Base-by-base conservation (phyloP, 2,113 vertebrate genomes). In the Melanerpes formicivorus region DNA sequence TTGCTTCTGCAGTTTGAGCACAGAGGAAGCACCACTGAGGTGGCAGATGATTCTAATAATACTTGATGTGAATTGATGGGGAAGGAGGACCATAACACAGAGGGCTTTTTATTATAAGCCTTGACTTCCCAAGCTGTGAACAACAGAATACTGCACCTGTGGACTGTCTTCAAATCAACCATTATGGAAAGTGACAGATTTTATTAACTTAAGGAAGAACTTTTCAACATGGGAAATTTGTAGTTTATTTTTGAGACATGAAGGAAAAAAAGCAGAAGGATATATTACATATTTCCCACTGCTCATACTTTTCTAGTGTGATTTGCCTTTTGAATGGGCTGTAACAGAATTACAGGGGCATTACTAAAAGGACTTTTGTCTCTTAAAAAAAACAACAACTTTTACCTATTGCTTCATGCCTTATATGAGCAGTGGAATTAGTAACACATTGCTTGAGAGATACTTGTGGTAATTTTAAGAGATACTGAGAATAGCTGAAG, bases 171-270 rank as follows among this genome's bases (percentile, higher is more conserved):
- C 95, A 92, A 95, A 84, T 96, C 91, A 79, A 85, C 94, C 90
- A 85, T 97, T 97, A 97, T 97, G 96, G 94, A 96, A 98, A 96
- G 96, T 97, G 97, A 97, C 97, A 98, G 97, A 85, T 97, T 98
- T 97, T 97, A 98, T 97, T 98, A 98, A 97, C 97, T 98, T 97
- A 97, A 95, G 95, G 96, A 97, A 96, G 90, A 97, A 96, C 95
- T 98, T 98, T 97, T 96, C 96, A 97, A 84, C 85, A 87, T 81
- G 65, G 75, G 84, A 95, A 96, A 96, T 94, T 95, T 95, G 90
- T 91, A 65, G 91, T 93, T 97, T 97, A 90, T 97, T 97, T 96
- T 96, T 94, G 95, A 93, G 95, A 91, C 56, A 48, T 44, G 67
- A 80, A 69, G 32, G 10, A 29, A 77, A 83, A 83, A 87, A 88